Base-by-base conservation (phyloP, 2,888 invertebrate species). In the Papilio gigon region DNA sequence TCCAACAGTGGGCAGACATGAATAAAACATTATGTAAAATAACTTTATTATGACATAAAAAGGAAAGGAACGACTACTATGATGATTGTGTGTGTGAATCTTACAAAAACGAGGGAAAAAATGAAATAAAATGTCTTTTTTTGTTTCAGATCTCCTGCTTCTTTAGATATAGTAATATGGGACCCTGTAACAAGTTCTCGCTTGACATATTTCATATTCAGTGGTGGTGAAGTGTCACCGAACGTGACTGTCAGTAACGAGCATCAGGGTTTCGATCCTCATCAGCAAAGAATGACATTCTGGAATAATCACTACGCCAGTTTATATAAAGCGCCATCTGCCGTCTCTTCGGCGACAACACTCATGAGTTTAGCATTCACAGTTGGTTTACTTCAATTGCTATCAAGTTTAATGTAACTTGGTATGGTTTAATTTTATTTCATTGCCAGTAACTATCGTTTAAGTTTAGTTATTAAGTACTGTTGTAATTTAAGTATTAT, bases 251-350 rank as follows among this genome's bases (percentile, higher is more conserved):
- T 72, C 0, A 73, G 60, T 37, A 67, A 68, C 5, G 77, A 81
- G 67, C 59, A 71, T 12, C 35, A 64, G 0, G 62, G 73, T n/a
- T 27, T 33, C 0, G 78, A 82, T 69, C 77, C 82, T 0, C 78
- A 81, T 60, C 65, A 73, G 14, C 73, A 76, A 30, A 72, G 77
- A 9, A 78, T 79, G 68, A 67, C 68, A 0, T 81, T 80, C 71
- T 82, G 81, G 82, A 70, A 76, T 30, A 71, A 68, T 2, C 70
- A 79, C 3, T 76, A 78, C 53, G 27, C 67, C 0, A 44, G 60
- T 22, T 71, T 75, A 60, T 80, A 81, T 58, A 50, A 64, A 4
- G 61, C 75, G 5, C 81, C 80, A 0, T 58, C 9, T 0, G 70
- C 76, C 0, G 77, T 79, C 0, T 80, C 80, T 0, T 76, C 79